These are phyloP conservation scores for Pseudobourletiella spinata DNA, from an alignment of 1,140 invertebrate genomes.

Conservation along the genomic window DNA sequence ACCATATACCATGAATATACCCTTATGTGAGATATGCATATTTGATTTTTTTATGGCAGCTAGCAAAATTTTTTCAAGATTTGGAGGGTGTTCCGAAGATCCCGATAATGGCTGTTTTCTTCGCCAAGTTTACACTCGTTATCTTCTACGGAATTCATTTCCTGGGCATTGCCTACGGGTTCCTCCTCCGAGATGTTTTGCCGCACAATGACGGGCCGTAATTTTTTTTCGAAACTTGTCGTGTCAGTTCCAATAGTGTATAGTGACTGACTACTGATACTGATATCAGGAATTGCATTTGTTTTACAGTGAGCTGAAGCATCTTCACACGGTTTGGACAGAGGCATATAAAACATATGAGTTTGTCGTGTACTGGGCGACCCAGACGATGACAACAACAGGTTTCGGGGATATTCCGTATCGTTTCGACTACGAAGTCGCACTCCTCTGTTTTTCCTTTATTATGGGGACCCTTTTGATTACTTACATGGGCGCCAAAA, in stretches of 20 bases:
- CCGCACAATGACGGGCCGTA: neutral
- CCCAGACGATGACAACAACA: slow-evolving; percentile 11
- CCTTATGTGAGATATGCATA: too few relatives aligned
- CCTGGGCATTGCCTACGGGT: slow-evolving; percentile 16
- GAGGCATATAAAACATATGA: slow-evolving; percentile 7
- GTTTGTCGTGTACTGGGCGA: slow-evolving; percentile 23
- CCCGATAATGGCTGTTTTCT: slow-evolving; percentile 9
- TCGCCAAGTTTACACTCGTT: slow-evolving; percentile 1
- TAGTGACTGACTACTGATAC: too few relatives aligned
- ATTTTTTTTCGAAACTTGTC: neutral
- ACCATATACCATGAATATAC: too few relatives aligned
- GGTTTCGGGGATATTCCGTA: slow-evolving; percentile 28
- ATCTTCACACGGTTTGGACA: too few relatives aligned
- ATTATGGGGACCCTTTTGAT: slow-evolving; percentile 12
- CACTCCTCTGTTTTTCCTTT: slow-evolving; percentile 1
- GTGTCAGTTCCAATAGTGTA: too few relatives aligned
- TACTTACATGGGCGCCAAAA: slow-evolving; percentile 17
- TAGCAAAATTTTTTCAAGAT: neutral
- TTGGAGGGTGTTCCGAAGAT: slow-evolving; percentile 5
- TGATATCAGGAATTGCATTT: too few relatives aligned
- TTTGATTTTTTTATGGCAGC: too few relatives aligned
- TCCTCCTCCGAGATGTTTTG: slow-evolving; percentile 10
- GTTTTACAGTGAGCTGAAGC: too few relatives aligned
- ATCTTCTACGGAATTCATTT: slow-evolving; percentile 16
- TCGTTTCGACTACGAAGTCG: slow-evolving; percentile 11